A percentile compares a stretch with the other conserved stretches of the same genome.
phyloP scores from a whole-genome alignment of 2,888 invertebrate genomes.

The Acanthosepion lycidas region DNA sequence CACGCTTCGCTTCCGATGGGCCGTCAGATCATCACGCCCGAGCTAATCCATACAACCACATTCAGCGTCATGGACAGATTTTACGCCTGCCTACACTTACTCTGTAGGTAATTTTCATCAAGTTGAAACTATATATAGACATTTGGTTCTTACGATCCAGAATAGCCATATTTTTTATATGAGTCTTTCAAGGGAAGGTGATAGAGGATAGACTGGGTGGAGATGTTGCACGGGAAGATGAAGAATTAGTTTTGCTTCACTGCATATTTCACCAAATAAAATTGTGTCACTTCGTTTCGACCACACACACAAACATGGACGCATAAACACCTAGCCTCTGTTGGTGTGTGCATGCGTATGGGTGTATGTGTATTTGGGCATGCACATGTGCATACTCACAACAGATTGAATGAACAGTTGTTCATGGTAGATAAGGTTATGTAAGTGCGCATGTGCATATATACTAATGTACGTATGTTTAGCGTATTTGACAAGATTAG shows the following conservation, averaged over 20 bases:
- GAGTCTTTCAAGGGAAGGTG: not conserved
- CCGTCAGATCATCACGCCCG: slow-evolving; percentile 23
- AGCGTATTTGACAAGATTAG: no score
- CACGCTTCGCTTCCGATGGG: slow-evolving; percentile 33
- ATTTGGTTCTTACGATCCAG: not conserved
- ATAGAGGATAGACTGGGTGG: not conserved
- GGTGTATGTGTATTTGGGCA: not conserved
- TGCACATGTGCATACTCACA: not conserved
- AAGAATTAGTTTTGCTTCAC: not conserved
- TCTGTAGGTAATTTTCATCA: slow-evolving; percentile 33
- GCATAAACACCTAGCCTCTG: not conserved
- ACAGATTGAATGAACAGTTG: no score
- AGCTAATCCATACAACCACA: not conserved
- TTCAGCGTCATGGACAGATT: slow-evolving; percentile 7
- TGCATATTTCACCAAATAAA: not conserved
- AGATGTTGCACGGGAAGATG: slow-evolving; percentile 11
- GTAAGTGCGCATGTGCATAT: no score
- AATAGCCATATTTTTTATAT: not conserved
- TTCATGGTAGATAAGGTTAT: no score
- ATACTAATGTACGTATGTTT: no score
- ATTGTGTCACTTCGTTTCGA: not conserved
- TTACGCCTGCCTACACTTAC: slow-evolving; percentile 7
- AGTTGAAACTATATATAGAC: slow-evolving; percentile 2
- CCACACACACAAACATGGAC: not conserved
- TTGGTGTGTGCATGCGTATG: not conserved